phyloP scores from a whole-genome alignment of 2,113 vertebrate genomes.

The Mustela lutreola region DNA sequence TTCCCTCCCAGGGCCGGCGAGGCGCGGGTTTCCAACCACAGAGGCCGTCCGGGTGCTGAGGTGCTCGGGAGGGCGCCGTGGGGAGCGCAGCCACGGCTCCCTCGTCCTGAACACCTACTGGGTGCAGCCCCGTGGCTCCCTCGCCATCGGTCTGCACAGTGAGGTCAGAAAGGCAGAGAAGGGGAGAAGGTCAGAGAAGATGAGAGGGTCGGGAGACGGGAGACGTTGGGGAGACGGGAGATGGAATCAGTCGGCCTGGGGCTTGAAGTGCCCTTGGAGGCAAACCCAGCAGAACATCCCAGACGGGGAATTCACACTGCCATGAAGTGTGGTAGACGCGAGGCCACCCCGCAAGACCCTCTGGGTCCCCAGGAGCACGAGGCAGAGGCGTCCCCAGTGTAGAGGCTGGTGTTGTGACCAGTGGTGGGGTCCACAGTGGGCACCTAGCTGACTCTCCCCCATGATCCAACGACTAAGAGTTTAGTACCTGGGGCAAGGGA shows the following conservation, averaged over 20 bases:
- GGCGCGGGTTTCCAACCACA: neutral
- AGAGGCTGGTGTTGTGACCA: neutral
- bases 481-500: neutral
- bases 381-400: neutral
- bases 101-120: rapidly evolving
- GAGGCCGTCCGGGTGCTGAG: rapidly evolving
- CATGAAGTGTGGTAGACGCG: rapidly evolving
- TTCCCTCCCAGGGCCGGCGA: neutral
- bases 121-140: rapidly evolving
- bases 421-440: no score
- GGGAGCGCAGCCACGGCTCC: rapidly evolving
- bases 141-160: neutral
- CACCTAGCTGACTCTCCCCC: neutral
- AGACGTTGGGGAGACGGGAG: rapidly evolving
- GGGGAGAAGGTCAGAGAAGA: no score
- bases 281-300: neutral
- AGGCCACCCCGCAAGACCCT: neutral
- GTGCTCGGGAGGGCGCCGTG: rapidly evolving
- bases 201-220: rapidly evolving
- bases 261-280: rapidly evolving
- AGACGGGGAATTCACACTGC: neutral
- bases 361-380: neutral
- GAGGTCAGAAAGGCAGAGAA: neutral
- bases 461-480: neutral
- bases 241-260: neutral